Evolutionary conservation across 2,113 vertebrate species (phyloP).

Genomic region (Protobothrops flavoviridis): DNA sequence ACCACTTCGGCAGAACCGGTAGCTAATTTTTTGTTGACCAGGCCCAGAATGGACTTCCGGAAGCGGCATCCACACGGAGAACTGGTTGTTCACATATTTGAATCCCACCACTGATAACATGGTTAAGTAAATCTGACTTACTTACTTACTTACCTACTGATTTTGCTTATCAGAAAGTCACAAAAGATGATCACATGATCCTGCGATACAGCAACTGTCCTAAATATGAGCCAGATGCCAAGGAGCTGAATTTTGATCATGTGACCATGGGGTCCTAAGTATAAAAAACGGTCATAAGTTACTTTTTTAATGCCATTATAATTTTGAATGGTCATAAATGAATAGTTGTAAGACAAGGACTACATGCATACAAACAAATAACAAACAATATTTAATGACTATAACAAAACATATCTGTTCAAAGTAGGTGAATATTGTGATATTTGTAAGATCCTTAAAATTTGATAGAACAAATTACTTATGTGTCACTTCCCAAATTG

Average conservation of each 20-base stretch:
- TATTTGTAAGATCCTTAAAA: background rate
- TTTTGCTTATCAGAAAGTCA: background rate
- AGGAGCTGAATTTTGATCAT: background rate
- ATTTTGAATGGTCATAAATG: no score
- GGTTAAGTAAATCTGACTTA: no score
- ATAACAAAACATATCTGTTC: background rate
- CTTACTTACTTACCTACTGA: background rate
- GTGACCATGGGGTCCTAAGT: background rate
- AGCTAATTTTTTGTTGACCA: no score
- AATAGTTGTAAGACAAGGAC: no score
- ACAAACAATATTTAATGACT: background rate
- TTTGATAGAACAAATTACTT: background rate
- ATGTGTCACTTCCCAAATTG: background rate
- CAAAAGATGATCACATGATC: background rate
- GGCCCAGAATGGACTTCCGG: no score
- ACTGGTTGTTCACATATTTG: no score
- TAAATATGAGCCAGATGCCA: background rate
- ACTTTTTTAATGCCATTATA: background rate
- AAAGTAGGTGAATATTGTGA: background rate
- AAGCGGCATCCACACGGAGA: no score
- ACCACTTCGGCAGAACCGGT: no score
- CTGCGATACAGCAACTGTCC: background rate
- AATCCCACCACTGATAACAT: background rate
- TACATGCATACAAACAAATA: background rate
- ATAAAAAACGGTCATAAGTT: no score